Percentiles rank a stretch among this genome's conserved stretches.
Conservation (phyloP, 1,140 invertebrate genomes). For the Drosophila lowei region DNA sequence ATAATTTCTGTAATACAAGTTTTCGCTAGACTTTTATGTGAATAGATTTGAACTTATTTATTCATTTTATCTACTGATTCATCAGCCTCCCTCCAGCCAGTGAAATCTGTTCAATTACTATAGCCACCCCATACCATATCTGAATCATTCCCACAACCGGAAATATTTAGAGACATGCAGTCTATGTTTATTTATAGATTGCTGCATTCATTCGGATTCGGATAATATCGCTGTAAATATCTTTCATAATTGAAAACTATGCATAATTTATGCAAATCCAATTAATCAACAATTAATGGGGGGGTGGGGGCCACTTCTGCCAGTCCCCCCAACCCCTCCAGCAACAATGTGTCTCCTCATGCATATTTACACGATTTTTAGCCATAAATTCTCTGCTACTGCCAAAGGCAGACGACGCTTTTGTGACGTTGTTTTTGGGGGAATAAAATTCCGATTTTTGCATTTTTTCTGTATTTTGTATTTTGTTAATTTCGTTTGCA, state of each 20-base stretch:
- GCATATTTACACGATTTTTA: slow-evolving; percentile 76
- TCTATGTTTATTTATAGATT: slow-evolving; percentile 55
- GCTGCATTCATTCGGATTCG: slow-evolving; percentile 35
- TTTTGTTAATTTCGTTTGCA: slow-evolving; percentile 2
- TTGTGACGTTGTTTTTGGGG: slow-evolving; percentile 6
- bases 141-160: slow-evolving; percentile 31
- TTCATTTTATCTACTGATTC: slow-evolving; percentile 14
- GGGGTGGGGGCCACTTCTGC: too few relatives aligned
- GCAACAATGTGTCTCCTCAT: slow-evolving; percentile 29
- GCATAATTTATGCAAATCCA: slow-evolving; percentile 72
- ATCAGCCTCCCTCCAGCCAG: background rate
- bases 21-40: background rate
- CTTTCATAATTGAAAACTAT: slow-evolving; percentile 60
- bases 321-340: background rate
- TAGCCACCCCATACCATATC: background rate
- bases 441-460: slow-evolving; percentile 21
- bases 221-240: slow-evolving; percentile 35
- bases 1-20: slow-evolving; percentile 25
- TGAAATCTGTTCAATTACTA: slow-evolving; percentile 18
- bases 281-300: slow-evolving; percentile 68
- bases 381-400: slow-evolving; percentile 51
- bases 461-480: slow-evolving; percentile 9
- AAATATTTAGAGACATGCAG: slow-evolving; percentile 32
- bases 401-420: slow-evolving; percentile 34
- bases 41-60: background rate